Evolutionary conservation across 2,113 vertebrate genomes (phyloP).

Genomic region (Zosterops borbonicus): DNA sequence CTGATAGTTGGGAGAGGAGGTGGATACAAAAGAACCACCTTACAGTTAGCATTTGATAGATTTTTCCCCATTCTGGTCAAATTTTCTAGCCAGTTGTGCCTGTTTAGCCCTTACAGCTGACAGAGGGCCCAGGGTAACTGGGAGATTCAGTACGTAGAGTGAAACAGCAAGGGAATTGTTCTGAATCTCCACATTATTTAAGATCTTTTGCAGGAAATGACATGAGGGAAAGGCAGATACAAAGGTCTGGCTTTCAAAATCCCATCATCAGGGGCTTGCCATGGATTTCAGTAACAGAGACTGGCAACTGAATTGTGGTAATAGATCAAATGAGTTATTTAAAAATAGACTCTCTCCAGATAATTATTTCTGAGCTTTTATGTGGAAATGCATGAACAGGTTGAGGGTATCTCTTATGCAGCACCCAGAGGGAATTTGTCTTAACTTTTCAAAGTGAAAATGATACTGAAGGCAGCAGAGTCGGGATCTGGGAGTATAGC

Average conservation of each 20-base stretch:
- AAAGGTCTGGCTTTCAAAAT: not conserved
- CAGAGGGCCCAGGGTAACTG: not conserved
- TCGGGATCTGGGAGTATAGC: not conserved
- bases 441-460: not conserved
- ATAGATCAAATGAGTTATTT: not conserved
- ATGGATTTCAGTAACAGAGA: not conserved
- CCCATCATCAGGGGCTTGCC: not conserved
- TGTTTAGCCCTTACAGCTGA: not conserved
- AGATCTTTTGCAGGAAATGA: not conserved
- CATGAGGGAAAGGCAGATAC: not conserved
- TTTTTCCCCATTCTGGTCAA: not conserved
- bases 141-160: not conserved
- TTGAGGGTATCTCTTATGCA: not conserved
- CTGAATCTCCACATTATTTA: not conserved
- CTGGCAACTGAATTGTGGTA: not conserved
- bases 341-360: not conserved
- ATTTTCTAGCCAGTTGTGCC: not conserved
- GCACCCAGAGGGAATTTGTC: not conserved
- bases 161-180: not conserved
- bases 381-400: not conserved
- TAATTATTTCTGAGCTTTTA: not conserved
- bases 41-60: not conserved
- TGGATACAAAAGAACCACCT: not conserved
- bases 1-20: not conserved
- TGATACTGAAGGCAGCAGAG: not conserved